Base-by-base conservation (phyloP, 1,140 invertebrate genomes). In the Platyscapa corneri region DNA sequence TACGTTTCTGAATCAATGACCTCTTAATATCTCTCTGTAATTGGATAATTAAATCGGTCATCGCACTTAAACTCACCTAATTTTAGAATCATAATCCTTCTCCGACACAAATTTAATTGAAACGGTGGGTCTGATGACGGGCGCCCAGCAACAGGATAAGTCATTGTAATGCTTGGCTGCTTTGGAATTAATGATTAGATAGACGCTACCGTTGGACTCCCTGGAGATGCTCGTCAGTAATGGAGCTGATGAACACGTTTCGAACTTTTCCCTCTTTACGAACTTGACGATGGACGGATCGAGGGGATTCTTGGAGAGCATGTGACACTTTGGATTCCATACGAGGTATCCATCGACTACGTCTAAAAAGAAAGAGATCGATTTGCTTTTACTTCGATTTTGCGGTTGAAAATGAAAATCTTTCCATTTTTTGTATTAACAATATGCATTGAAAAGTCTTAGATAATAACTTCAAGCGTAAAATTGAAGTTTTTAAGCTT, bases 261-360 rank as follows among this genome's bases (percentile, higher is more conserved):
- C 93, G 67, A 95, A 95, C 82, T 94, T 93, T 65, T 94, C 91
- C 42, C 94, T 93, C 70, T 94, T 94, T 30, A 96, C 94, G 85
- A 95, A 94, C 42, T 93, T 90, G 85, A 92, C 94, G n/a, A 96
- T 95, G 32, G 95, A 95, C 16, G 94, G 90, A 86, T 96, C 95
- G 88, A 95, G 94, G 0, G 96, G 96, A 90, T 97, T 94, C 67
- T 96, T 91, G 70, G 96, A 94, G 3, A 95, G 94, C 88, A 97
- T 96, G 85, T 94, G 94, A 88, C 96, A 97, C 83, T 94, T 94
- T 3, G 95, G 92, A 88, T 94, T 96, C 91, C 95, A 95, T 3
- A 97, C 95, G 65, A 97, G 90, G 89, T 95, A 96, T 32, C 95
- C 95, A 53, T 93, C 89, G 37, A 91, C 85, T 30, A 87, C 27